A percentile compares a stretch with the other conserved stretches of the same genome.
Conservation (phyloP, 2,888 invertebrate species). For the Byasa hedistus region DNA sequence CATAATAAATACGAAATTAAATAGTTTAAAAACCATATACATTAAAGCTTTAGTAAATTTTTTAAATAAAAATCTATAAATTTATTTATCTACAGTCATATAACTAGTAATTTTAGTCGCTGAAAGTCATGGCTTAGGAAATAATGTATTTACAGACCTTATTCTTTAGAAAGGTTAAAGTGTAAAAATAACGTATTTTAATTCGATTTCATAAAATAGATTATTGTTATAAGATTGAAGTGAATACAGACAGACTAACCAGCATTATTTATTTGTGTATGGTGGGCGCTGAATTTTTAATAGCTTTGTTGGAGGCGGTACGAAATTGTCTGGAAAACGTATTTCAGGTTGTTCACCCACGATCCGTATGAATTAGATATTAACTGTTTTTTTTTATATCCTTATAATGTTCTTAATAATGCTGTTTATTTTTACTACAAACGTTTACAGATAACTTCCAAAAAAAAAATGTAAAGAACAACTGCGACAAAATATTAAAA, state of each 20-base stretch:
- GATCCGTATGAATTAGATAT: constrained; percentile 8
- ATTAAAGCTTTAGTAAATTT: background rate
- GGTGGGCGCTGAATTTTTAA: constrained; percentile 24
- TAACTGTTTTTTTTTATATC: background rate
- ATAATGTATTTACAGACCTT: no score
- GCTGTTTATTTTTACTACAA: no score
- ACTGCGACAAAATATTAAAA: no score
- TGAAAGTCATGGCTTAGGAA: no score
- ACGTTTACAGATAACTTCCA: no score
- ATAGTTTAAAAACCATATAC: background rate
- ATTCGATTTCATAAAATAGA: background rate
- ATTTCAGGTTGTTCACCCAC: constrained; percentile 19
- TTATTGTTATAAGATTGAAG: background rate
- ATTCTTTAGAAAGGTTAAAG: no score
- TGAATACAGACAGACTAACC: constrained; percentile 19
- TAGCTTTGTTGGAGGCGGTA: constrained; percentile 18
- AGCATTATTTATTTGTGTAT: constrained; percentile 10
- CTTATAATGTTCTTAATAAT: background rate
- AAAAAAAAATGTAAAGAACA: no score
- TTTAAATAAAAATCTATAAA: background rate
- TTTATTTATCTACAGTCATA: background rate
- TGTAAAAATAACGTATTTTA: no score
- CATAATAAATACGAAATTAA: background rate
- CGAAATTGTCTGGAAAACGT: constrained; percentile 11
- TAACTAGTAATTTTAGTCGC: no score